Percentiles rank a stretch among this genome's conserved stretches.
Evolutionary conservation across 2,113 vertebrate genomes (phyloP).

Genomic region (Ginglymostoma cirratum): DNA sequence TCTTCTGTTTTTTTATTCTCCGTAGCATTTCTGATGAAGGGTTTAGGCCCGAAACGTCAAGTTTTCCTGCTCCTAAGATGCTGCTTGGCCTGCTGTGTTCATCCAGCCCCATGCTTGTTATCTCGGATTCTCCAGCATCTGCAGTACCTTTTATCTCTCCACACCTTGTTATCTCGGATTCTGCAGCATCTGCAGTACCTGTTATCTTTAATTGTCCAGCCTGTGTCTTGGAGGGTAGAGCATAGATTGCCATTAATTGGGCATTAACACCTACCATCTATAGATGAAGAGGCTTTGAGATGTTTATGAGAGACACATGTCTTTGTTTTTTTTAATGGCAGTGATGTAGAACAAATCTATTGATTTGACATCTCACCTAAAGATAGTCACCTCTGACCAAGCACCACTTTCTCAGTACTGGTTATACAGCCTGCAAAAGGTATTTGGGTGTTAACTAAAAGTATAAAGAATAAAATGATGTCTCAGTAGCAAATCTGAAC

Average conservation of each 20-base stretch:
- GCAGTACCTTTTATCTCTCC: too few relatives aligned
- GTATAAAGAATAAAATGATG: not conserved
- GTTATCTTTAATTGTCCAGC: not conserved
- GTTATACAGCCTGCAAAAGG: not conserved
- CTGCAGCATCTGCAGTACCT: too few relatives aligned
- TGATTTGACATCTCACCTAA: not conserved
- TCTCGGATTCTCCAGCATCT: too few relatives aligned
- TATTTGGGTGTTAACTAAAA: not conserved
- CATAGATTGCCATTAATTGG: not conserved
- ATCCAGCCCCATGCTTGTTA: too few relatives aligned
- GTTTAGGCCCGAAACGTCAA: too few relatives aligned
- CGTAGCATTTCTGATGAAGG: too few relatives aligned
- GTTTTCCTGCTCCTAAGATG: too few relatives aligned
- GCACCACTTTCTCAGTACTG: not conserved
- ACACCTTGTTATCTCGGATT: too few relatives aligned
- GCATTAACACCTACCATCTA: not conserved
- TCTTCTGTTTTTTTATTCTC: too few relatives aligned
- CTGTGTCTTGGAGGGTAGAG: not conserved
- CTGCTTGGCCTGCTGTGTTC: too few relatives aligned
- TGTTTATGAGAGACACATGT: not conserved
- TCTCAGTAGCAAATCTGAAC: not conserved
- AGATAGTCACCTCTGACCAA: too few relatives aligned
- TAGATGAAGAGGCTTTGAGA: not conserved
- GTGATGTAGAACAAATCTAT: not conserved
- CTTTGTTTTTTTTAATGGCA: not conserved